Conservation (phyloP, 2,888 invertebrate species). For the Acanthosepion lycidas region DNA sequence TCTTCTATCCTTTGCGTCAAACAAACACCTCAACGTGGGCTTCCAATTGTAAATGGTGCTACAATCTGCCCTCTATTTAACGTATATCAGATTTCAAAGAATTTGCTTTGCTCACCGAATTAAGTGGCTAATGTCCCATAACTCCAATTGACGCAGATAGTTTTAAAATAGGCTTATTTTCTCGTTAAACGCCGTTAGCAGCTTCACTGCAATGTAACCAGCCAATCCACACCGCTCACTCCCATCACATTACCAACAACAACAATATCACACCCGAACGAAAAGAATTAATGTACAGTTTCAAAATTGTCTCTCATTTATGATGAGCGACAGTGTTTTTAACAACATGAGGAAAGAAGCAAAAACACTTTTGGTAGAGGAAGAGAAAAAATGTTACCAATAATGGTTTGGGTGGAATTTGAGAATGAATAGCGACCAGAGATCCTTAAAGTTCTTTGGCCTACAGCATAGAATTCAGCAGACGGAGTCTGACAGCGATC, state of each 20-base stretch:
- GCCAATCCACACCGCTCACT: neutral
- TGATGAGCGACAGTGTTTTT: neutral
- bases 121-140: conserved; percentile 33
- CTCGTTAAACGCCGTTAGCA: conserved; percentile 10
- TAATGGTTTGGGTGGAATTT: neutral
- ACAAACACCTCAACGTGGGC: neutral
- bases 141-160: conserved; percentile 33
- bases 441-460: neutral
- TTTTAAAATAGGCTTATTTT: conserved; percentile 23
- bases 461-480: neutral
- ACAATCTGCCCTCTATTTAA: conserved; percentile 33
- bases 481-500: neutral
- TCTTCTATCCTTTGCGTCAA: neutral
- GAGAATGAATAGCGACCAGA: neutral
- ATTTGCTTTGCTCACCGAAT: conserved; percentile 8
- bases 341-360: neutral
- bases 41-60: neutral
- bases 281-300: neutral
- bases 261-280: neutral
- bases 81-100: conserved; percentile 4
- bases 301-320: conserved; percentile 33
- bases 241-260: neutral
- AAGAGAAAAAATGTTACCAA: neutral
- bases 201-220: neutral
- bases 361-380: neutral